Base-by-base conservation (phyloP, 2,888 invertebrate genomes). In the Latrodectus hesperus region DNA sequence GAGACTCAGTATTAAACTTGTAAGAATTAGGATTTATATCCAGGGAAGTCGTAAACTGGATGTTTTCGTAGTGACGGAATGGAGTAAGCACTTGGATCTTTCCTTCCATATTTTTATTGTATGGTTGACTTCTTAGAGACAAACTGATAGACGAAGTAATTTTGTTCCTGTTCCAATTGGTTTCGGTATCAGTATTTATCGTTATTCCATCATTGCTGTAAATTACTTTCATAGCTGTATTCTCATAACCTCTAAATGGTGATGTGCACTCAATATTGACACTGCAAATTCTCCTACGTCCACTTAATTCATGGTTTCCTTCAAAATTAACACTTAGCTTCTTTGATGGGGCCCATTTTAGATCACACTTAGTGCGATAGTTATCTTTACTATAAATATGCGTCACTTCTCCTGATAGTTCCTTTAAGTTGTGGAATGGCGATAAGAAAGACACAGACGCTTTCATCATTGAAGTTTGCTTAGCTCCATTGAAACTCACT, bases 231-330 rank as follows among this genome's bases (percentile, higher is more conserved):
- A 71, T 53, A 9, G 67, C 67, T 5, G 78, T 60, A 9, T 68
- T 79, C 82, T 89, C 88, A 38, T 73, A 89, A 22, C 83, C 85
- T 53, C 70, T 71, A 52, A 86, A 83, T 1, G 89, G 88, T 49
- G 89, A 79, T 11, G 85, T 64, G 6, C 64, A 84, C 26, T 73
- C 74, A 6, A 84, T 53, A 10, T 51, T 70, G 3, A 76, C 22
- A 9, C 74, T 80, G 49, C 86, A 89, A 22, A 84, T 83, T 52
- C 86, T 70, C 11, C 84, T 52, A 14, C 84, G 71, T 4, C 86
- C 86, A 64, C 49, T 78, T 1, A 86, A 60, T 12, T 71, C 75
- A 49, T 89, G 79, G 22, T 70, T 88, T 38, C 87, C 84, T 22
- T 88, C 89, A 72, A 88, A 51, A 52, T 77, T 76, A 14, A 88